Percentiles rank a stretch among this genome's conserved stretches.
These are phyloP conservation scores for Napeogenes sylphis DNA, from an alignment of 2,888 invertebrate genomes.

Conservation along the genomic window DNA sequence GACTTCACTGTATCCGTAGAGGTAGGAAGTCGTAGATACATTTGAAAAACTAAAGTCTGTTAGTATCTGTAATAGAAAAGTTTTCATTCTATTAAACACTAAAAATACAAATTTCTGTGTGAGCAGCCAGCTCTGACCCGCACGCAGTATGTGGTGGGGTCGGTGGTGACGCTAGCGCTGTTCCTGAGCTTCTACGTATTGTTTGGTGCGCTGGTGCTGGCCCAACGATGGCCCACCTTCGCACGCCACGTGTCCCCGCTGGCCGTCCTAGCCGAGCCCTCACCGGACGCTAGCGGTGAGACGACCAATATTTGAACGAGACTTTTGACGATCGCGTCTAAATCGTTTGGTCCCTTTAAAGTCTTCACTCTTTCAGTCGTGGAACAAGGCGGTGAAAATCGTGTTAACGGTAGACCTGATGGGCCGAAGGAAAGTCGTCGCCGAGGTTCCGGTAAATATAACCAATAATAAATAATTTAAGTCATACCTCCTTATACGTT, in stretches of 20 bases:
- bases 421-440: constrained; percentile 34
- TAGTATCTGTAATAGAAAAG: no score
- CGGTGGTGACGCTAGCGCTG: constrained; percentile 44
- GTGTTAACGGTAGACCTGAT: background rate
- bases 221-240: constrained; percentile 57
- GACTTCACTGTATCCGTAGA: constrained; percentile 40
- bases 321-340: background rate
- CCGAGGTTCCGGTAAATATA: constrained; percentile 46
- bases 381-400: background rate
- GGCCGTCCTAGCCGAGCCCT: constrained; percentile 47
- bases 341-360: background rate
- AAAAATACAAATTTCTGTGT: background rate
- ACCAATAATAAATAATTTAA: no score
- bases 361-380: constrained; percentile 2
- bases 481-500: no score
- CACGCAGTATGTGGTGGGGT: constrained; percentile 52
- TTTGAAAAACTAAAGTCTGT: no score
- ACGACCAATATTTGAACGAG: background rate
- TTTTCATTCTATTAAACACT: no score
- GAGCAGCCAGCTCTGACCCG: constrained; percentile 54
- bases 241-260: constrained; percentile 45
- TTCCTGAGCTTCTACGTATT: constrained; percentile 56
- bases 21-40: constrained; percentile 31
- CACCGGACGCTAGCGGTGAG: constrained; percentile 2
- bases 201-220: constrained; percentile 55